Evolutionary conservation across 2,888 invertebrate species (phyloP).

Genomic region (Caenorhabditis sp.): DNA sequence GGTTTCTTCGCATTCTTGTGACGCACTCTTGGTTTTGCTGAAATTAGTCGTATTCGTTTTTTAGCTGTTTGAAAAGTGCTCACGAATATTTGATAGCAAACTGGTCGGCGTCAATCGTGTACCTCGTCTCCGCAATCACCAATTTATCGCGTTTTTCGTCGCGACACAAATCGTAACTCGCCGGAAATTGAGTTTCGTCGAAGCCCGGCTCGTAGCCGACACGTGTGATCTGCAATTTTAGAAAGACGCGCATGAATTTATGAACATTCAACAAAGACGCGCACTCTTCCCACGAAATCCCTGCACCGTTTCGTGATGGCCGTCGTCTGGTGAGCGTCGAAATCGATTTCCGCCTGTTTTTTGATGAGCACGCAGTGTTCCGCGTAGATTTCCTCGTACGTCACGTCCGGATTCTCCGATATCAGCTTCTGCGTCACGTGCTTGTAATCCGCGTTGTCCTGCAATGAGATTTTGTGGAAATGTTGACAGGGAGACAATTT

Average conservation of each 20-base stretch:
- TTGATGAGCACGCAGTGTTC: slow-evolving; percentile 37
- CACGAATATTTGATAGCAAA: slow-evolving; percentile 14
- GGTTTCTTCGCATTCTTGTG: too few species aligned
- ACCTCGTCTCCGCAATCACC: slow-evolving; percentile 18
- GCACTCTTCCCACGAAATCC: slow-evolving; percentile 36
- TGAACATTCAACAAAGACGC: neutral
- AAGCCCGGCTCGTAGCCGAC: slow-evolving; percentile 51
- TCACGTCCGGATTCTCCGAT: slow-evolving; percentile 1
- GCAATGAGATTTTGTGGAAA: too few species aligned
- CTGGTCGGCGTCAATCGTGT: slow-evolving; percentile 27
- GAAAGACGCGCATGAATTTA: neutral
- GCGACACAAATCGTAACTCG: slow-evolving; percentile 5
- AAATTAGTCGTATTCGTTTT: too few species aligned
- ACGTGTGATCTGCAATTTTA: slow-evolving; percentile 37
- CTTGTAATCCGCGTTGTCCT: slow-evolving; percentile 29
- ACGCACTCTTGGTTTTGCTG: too few species aligned
- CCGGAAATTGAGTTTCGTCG: slow-evolving; percentile 32
- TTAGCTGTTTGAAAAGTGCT: too few species aligned
- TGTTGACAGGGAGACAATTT: too few species aligned
- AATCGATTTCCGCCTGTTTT: slow-evolving; percentile 34
- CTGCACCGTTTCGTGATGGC: slow-evolving; percentile 12
- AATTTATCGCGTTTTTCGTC: slow-evolving; percentile 9
- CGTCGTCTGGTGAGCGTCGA: slow-evolving; percentile 9
- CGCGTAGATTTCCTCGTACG: slow-evolving; percentile 33
- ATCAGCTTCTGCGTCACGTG: slow-evolving; percentile 10